A percentile compares a stretch with the other conserved stretches of the same genome.
Evolutionary conservation across 2,113 vertebrate genomes (phyloP).

Genomic region (Nycticorax nycticorax): DNA sequence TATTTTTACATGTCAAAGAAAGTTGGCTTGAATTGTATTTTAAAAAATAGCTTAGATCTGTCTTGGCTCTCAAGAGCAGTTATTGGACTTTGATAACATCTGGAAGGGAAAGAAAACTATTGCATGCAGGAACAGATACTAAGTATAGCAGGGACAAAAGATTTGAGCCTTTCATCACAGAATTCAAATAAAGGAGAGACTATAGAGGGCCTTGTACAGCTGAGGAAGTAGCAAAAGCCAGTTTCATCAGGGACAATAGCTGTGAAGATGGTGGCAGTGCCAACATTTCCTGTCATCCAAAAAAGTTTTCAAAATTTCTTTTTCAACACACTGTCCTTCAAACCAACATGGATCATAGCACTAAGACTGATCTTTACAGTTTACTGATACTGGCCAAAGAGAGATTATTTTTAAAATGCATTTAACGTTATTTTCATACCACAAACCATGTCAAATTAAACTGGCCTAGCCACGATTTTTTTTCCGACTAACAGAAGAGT

Average conservation of each 20-base stretch:
- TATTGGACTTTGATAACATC: constrained; percentile 52
- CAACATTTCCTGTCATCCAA: background rate
- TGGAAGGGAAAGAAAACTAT: constrained; percentile 41
- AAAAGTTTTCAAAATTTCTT: constrained; percentile 17
- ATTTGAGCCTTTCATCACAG: background rate
- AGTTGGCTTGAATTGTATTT: constrained; percentile 33
- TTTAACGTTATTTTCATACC: background rate
- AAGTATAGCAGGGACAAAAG: constrained; percentile 49
- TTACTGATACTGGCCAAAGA: background rate
- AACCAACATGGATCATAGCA: background rate
- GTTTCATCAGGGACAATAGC: constrained; percentile 1
- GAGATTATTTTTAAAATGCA: background rate
- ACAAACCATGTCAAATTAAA: background rate
- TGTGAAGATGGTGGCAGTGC: background rate
- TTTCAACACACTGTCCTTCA: background rate
- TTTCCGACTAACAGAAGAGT: background rate
- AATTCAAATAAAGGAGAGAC: background rate
- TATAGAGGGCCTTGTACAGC: background rate
- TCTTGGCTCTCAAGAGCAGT: constrained; percentile 55
- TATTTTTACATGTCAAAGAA: constrained; percentile 61
- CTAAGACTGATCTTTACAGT: background rate
- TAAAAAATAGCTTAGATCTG: constrained; percentile 63
- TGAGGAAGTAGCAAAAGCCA: constrained; percentile 57
- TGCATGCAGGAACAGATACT: background rate
- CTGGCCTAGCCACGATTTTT: background rate